Evolutionary conservation across 2,888 invertebrate species (phyloP), one percentile per base, ranked within the genome.

Genomic region (Cremastinae sp.): DNA sequence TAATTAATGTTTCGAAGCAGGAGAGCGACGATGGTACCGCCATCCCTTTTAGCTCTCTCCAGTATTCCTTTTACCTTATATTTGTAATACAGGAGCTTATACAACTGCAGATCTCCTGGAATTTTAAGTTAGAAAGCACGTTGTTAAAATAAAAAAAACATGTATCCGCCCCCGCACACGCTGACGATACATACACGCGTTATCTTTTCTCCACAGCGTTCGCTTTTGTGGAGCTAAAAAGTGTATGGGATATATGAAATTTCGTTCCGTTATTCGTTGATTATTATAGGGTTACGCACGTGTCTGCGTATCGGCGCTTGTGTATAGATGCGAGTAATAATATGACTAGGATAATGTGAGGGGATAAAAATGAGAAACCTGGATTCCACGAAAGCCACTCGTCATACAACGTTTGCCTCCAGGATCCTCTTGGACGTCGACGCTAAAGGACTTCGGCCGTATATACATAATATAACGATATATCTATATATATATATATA

Each of bases 1-100:
- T 88, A 88, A 87, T 88, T 88, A 88, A 88, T 84, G 86, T 85
- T 87, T 84, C 85, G 83, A 55, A 47, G 45, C 59, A 80, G 81
- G 83, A 81, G 85, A 81, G 85, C 87, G 84, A 88, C 84, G 87
- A 85, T 85, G 84, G 84, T 84, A 81, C 79, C 80, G 81, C 71
- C 80, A 68, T 28, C 55, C 78, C 79, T 79, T 59, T 51, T 2
- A 28, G 80, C 80, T 79, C 78, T 78, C 64, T 80, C 75, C 80
- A 78, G 74, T 75, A 74, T 79, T 79, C 39, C 79, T 78, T 80
- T 82, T 82, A 80, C 83, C 78, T 79, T 28, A 28, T n/a, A n/a
- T 28, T 80, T 80, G 77, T 78, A 75, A 77, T 69, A 53, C 51
- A n/a, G 16, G 53, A 56, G 73, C 16, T 18, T 16, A 18, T 18